Evolutionary conservation across 2,797 vertebrate genomes (phyloP).

Genomic region (Scomberomorus guttatus): DNA sequence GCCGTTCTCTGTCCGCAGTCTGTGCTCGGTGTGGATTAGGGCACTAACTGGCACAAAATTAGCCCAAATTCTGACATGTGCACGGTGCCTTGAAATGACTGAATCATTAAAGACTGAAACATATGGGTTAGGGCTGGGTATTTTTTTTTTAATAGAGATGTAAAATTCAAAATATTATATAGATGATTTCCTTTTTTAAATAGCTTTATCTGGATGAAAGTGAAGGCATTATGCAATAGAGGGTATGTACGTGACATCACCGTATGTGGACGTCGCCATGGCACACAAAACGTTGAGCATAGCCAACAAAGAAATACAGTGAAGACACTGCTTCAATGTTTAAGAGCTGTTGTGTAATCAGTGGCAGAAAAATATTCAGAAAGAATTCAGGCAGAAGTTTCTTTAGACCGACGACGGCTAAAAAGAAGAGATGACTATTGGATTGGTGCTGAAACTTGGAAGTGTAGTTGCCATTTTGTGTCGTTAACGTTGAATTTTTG

Average conservation of each 20-base stretch:
- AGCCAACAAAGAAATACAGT: neutral
- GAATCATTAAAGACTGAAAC: slow-evolving; percentile 25
- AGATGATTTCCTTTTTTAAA: neutral
- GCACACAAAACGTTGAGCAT: neutral
- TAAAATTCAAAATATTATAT: slow-evolving; percentile 1
- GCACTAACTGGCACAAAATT: slow-evolving; percentile 22
- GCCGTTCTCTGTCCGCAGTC: neutral
- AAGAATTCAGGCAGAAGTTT: too few species aligned
- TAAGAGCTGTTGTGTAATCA: neutral
- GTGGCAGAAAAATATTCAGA: too few species aligned
- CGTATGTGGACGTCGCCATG: slow-evolving; percentile 14
- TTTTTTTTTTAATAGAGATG: slow-evolving; percentile 39
- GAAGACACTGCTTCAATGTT: neutral
- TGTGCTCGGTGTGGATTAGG: slow-evolving; percentile 5
- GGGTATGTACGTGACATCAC: neutral
- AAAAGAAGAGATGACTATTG: neutral
- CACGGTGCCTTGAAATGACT: slow-evolving; percentile 65
- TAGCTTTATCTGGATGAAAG: slow-evolving; percentile 1
- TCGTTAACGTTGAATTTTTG: neutral
- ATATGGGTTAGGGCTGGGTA: slow-evolving; percentile 62
- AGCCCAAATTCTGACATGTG: slow-evolving; percentile 26
- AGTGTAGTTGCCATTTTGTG: neutral
- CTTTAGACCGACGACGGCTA: too few species aligned
- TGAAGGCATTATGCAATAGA: neutral
- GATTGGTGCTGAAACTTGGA: neutral